A percentile compares a stretch with the other conserved stretches of the same genome.
These are phyloP conservation scores for Engraulis encrasicolus DNA, from an alignment of 2,113 vertebrate genomes.

Conservation along the genomic window DNA sequence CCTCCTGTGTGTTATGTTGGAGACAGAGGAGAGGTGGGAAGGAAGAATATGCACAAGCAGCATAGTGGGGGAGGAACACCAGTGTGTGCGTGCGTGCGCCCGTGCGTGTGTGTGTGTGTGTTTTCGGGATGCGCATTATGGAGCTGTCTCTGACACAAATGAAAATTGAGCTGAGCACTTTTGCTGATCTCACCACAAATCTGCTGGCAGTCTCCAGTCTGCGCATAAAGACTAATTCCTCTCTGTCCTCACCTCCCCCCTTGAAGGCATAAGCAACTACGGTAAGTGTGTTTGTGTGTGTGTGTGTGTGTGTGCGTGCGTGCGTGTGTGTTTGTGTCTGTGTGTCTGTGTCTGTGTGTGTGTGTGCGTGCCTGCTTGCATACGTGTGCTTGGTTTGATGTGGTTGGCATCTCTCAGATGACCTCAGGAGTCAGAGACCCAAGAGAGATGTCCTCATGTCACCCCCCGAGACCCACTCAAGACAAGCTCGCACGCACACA, in stretches of 20 bases:
- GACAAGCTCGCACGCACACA: neutral
- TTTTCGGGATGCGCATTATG: neutral
- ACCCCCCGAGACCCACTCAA: no score
- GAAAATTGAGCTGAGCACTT: constrained; percentile 61
- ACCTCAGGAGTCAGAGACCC: constrained; percentile 26
- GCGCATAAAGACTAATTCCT: constrained; percentile 50
- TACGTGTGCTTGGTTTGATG: neutral
- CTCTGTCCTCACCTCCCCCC: constrained; percentile 52
- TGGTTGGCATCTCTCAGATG: constrained; percentile 30
- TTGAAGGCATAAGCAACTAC: constrained; percentile 15
- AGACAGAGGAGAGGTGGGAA: neutral
- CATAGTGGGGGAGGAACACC: neutral
- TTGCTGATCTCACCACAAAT: constrained; percentile 67
- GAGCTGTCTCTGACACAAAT: constrained; percentile 52
- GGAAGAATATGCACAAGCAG: neutral
- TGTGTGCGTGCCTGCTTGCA: constrained; percentile 11
- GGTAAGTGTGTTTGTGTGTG: neutral
- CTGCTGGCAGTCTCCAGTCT: constrained; percentile 35
- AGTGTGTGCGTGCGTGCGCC: no score
- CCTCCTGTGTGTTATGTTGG: neutral
- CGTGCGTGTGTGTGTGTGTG: no score
- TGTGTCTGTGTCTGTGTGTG: neutral
- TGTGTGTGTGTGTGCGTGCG: constrained; percentile 1
- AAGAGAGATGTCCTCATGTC: constrained; percentile 11
- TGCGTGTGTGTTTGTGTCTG: constrained; percentile 2